phyloP scores from a whole-genome alignment of 2,888 invertebrate genomes.

The Tetragonula carbonaria region DNA sequence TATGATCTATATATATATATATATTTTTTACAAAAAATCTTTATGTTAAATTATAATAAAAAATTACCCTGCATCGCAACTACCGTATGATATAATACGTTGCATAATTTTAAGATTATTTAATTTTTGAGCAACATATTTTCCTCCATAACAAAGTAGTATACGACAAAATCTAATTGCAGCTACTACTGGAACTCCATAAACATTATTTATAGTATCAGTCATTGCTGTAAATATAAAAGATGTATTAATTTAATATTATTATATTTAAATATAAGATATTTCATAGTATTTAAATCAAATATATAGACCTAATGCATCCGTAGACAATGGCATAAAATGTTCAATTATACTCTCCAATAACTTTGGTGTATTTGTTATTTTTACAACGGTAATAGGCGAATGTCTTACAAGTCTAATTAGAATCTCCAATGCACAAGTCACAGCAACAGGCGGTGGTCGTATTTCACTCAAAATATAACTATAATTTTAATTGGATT shows the following conservation, averaged over 20 bases:
- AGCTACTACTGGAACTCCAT: conserved; percentile 88
- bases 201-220: conserved; percentile 84
- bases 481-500: conserved; percentile 81
- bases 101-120: conserved; percentile 84
- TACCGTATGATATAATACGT: conserved; percentile 86
- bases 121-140: conserved; percentile 74
- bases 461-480: conserved; percentile 90
- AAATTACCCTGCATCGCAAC: conserved; percentile 82
- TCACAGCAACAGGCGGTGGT: conserved; percentile 90
- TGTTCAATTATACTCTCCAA: conserved; percentile 86
- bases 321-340: conserved; percentile 86
- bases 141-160: conserved; percentile 85
- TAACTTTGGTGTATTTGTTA: conserved; percentile 88
- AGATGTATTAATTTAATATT: conserved; percentile 8
- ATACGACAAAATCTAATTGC: conserved; percentile 91
- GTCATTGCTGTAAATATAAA: conserved; percentile 60
- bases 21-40: neutral
- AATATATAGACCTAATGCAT: conserved; percentile 66
- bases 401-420: conserved; percentile 92
- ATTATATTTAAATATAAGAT: neutral
- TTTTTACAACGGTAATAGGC: conserved; percentile 87
- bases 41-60: conserved; percentile 5
- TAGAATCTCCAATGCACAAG: conserved; percentile 91
- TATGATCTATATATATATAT: neutral
- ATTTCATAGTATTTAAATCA: neutral